Conservation (phyloP, 2,113 vertebrate genomes). For the Colistium nudipinnis region DNA sequence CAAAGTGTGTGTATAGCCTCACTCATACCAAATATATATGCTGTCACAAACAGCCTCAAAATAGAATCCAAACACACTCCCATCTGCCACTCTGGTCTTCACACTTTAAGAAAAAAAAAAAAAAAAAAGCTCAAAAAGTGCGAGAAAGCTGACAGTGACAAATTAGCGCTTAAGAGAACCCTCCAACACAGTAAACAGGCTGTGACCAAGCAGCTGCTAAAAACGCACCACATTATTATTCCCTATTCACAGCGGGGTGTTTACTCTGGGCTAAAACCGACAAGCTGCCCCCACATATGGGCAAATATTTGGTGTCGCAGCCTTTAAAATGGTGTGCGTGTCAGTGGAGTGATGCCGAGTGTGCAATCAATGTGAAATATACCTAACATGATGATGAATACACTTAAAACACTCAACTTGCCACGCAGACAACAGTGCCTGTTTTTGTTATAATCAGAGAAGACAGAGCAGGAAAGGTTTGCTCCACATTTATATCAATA, state of each 20-base stretch:
- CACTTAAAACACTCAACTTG: slow-evolving; percentile 26
- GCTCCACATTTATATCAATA: slow-evolving; percentile 36
- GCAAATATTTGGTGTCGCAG: slow-evolving; percentile 77
- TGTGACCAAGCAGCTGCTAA: slow-evolving; percentile 74
- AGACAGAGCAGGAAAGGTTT: slow-evolving; percentile 20
- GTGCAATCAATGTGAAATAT: slow-evolving; percentile 53
- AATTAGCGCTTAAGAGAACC: slow-evolving; percentile 76
- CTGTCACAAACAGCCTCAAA: slow-evolving; percentile 42
- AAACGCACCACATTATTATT: slow-evolving; percentile 78
- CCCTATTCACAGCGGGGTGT: slow-evolving; percentile 73
- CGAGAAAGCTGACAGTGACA: slow-evolving; percentile 76
- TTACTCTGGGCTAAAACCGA: slow-evolving; percentile 70
- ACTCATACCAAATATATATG: slow-evolving; percentile 26
- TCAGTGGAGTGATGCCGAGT: slow-evolving; percentile 42
- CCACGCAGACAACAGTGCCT: slow-evolving; percentile 11
- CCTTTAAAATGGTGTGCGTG: slow-evolving; percentile 48
- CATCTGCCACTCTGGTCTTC: slow-evolving; percentile 20
- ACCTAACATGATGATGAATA: slow-evolving; percentile 54
- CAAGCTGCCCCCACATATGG: slow-evolving; percentile 73
- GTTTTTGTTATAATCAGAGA: slow-evolving; percentile 36
- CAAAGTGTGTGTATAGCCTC: slow-evolving; percentile 14
- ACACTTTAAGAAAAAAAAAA: slow-evolving; percentile 12
- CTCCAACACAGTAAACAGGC: slow-evolving; percentile 74
- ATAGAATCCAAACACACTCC: slow-evolving; percentile 47
- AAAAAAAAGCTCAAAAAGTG: slow-evolving; percentile 39